Base-by-base conservation (phyloP, 1,140 invertebrate genomes). In the Ctenoplectra terminalis region DNA sequence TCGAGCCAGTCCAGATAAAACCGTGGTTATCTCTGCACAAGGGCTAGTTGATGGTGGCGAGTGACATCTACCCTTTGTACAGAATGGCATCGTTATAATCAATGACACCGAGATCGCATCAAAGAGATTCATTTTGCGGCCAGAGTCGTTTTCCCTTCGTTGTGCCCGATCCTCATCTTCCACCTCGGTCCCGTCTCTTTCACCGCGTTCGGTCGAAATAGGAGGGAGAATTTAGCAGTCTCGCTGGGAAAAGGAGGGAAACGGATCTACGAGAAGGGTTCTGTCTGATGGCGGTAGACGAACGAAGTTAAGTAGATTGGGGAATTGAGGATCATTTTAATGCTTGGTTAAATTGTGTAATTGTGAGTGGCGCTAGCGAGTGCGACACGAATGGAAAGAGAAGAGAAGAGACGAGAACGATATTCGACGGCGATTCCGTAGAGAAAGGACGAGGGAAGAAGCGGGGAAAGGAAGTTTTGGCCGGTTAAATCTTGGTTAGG, bases 301-400 rank as follows among this genome's bases (percentile, higher is more conserved):
- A 82, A 86, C 76, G 67, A 67, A 89, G 85, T 91, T 90, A 89
- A 90, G 88, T 90, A 91, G 87, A 91, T 90, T 84, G 84, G 81
- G 87, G 84, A 90, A 91, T 91, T 91, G 84, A 87, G 87, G 86
- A 91, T 90, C 85, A 90, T 89, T 91, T 90, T 91, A 90, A 90
- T 91, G 87, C 89, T 85, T 88, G 84, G 89, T 90, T 91, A 89
- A 91, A 92, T 91, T 90, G 83, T 82, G 86, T 91, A 90, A 91
- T 91, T 91, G 91, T 90, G 85, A 91, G 85, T 86, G 74, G 71
- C 66, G 60, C 81, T 71, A 31, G 67, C 67, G 69, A 61, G 86
- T 52, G 63, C 15, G 67, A 72, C 61, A 40, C 71, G 78, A 64
- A 81, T 60, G 54, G 63, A 66, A 46, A 54, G 60, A 29, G 75